Evolutionary conservation across 2,888 invertebrate genomes (phyloP).

Genomic region (Pantelozetes paolii): DNA sequence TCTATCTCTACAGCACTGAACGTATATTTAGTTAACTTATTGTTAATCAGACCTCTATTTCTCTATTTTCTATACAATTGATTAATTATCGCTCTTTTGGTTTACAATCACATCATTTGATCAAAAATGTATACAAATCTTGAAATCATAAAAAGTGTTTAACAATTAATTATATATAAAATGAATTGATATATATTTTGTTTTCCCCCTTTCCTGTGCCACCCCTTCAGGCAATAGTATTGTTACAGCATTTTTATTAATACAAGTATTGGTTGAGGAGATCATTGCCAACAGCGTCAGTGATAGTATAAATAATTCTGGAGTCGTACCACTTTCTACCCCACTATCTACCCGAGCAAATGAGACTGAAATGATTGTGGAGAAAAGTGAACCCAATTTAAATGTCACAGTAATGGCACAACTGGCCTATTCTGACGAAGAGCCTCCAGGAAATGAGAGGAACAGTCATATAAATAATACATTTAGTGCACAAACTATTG

Average conservation of each 20-base stretch:
- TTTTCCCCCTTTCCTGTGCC: background rate
- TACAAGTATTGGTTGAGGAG: constrained; percentile 31
- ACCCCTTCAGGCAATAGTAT: constrained; percentile 15
- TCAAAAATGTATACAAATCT: constrained; percentile 20
- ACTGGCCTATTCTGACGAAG: constrained; percentile 23
- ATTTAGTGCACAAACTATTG: constrained; percentile 4
- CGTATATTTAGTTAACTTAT: constrained; percentile 21
- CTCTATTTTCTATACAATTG: constrained; percentile 2
- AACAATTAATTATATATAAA: background rate
- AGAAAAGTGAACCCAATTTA: constrained; percentile 25
- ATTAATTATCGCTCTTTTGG: constrained; percentile 18
- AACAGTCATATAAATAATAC: constrained; percentile 35
- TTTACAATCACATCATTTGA: background rate
- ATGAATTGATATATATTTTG: background rate
- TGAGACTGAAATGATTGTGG: constrained; percentile 31
- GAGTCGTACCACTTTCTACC: constrained; percentile 18
- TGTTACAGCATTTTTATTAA: constrained; percentile 33
- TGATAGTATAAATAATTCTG: constrained; percentile 23
- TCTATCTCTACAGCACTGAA: background rate
- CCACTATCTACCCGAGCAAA: constrained; percentile 15
- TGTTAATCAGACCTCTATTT: constrained; percentile 6
- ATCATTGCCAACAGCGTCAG: constrained; percentile 28
- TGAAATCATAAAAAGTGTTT: background rate
- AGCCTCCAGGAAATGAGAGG: constrained; percentile 21
- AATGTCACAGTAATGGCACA: constrained; percentile 29